These are phyloP conservation scores for Mustela lutreola DNA, from an alignment of 2,113 vertebrate species.

Conservation along the genomic window DNA sequence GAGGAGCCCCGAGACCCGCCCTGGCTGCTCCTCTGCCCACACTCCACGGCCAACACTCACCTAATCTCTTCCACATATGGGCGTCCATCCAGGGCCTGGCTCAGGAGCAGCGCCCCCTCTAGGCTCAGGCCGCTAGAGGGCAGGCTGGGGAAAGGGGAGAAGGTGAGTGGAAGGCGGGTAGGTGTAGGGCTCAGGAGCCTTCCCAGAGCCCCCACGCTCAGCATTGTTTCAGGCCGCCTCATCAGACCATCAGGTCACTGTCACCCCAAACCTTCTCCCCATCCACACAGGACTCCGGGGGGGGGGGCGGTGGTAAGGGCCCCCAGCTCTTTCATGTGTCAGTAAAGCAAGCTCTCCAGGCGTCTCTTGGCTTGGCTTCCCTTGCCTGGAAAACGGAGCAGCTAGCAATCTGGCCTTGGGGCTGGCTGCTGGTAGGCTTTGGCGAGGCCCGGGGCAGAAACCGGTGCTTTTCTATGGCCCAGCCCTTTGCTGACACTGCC, in stretches of 20 bases:
- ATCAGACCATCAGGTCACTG: not conserved
- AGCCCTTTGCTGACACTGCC: not conserved
- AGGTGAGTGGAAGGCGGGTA: not conserved
- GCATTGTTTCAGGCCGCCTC: not conserved
- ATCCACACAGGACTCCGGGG: not conserved
- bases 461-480: accelerated
- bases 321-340: not conserved
- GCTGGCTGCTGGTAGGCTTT: not conserved
- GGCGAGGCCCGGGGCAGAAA: not conserved
- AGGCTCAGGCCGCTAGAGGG: slow-evolving; percentile 78
- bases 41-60: slow-evolving; percentile 68
- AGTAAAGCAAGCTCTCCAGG: not conserved
- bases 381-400: not conserved
- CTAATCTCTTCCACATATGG: slow-evolving; percentile 86
- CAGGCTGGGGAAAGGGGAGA: slow-evolving; percentile 82
- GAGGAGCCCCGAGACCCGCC: not conserved
- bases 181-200: not conserved
- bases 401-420: accelerated
- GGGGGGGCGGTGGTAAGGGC: not conserved
- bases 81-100: slow-evolving; percentile 79
- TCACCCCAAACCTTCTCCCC: not conserved
- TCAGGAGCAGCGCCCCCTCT: slow-evolving; percentile 79
- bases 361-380: not conserved
- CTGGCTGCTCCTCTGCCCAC: accelerated
- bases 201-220: not conserved